Conservation (phyloP, 2,888 invertebrate genomes). For the Idaea biselata region DNA sequence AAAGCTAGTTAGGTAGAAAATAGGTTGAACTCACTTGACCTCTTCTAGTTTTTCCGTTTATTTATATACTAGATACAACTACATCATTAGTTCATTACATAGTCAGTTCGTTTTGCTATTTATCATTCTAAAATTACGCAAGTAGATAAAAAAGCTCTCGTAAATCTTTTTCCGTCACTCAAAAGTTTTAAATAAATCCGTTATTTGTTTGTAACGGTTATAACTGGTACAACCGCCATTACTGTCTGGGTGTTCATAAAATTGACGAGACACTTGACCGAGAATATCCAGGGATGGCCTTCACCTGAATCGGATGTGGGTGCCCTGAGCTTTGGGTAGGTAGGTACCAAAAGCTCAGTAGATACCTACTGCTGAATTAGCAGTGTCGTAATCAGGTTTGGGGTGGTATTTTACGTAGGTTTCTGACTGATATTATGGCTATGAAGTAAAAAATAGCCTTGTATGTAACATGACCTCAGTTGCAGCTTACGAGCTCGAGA, state of each 20-base stretch:
- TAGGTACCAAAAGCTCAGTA: no score
- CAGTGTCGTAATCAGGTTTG: no score
- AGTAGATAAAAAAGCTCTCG: neutral
- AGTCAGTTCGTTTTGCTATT: neutral
- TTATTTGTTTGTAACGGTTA: neutral
- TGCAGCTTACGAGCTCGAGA: no score
- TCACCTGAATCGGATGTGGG: neutral
- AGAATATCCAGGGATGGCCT: neutral
- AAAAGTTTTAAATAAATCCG: neutral
- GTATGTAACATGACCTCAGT: no score
- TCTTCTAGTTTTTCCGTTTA: neutral
- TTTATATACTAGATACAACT: neutral
- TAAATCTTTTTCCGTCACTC: neutral
- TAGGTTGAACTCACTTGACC: neutral
- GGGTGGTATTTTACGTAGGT: no score
- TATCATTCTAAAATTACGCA: neutral
- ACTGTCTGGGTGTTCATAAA: neutral
- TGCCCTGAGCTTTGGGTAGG: neutral
- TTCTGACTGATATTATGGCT: no score
- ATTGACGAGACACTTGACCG: neutral
- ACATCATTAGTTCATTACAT: no score
- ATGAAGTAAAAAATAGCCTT: no score
- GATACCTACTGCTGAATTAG: no score
- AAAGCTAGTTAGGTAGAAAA: neutral
- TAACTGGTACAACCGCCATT: neutral